Evolutionary conservation across 2,113 vertebrate species (phyloP).

Genomic region (Dasyprocta punctata): DNA sequence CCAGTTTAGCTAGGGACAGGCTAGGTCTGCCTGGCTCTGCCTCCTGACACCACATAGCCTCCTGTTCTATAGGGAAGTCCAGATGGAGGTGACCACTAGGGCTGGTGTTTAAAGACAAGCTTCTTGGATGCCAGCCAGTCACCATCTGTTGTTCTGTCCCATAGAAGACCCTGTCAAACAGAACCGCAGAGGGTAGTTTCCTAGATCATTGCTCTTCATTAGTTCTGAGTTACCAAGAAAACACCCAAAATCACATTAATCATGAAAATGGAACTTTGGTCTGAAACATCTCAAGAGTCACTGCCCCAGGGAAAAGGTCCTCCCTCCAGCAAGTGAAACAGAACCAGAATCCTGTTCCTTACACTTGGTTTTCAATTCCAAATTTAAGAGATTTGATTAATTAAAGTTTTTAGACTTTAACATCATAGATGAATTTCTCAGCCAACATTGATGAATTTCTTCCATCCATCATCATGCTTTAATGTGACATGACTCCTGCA

Average conservation of each 20-base stretch:
- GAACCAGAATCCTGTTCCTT: background rate
- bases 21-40: background rate
- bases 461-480: slow-evolving; percentile 49
- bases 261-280: slow-evolving; percentile 3
- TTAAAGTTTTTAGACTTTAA: slow-evolving; percentile 75
- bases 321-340: background rate
- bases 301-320: background rate
- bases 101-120: background rate
- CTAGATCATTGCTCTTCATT: background rate
- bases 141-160: background rate
- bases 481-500: background rate
- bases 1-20: background rate
- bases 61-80: background rate
- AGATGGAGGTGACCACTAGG: background rate
- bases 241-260: slow-evolving; percentile 50
- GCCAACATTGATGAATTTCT: slow-evolving; percentile 66
- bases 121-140: background rate
- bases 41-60: background rate
- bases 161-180: background rate
- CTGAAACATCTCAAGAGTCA: background rate
- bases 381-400: slow-evolving; percentile 67
- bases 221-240: slow-evolving; percentile 55
- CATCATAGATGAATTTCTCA: slow-evolving; percentile 68
- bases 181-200: background rate
- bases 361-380: background rate